A percentile compares a stretch with the other conserved stretches of the same genome.
Evolutionary conservation across 2,888 invertebrate species (phyloP).

Genomic region (Chesias legatella): DNA sequence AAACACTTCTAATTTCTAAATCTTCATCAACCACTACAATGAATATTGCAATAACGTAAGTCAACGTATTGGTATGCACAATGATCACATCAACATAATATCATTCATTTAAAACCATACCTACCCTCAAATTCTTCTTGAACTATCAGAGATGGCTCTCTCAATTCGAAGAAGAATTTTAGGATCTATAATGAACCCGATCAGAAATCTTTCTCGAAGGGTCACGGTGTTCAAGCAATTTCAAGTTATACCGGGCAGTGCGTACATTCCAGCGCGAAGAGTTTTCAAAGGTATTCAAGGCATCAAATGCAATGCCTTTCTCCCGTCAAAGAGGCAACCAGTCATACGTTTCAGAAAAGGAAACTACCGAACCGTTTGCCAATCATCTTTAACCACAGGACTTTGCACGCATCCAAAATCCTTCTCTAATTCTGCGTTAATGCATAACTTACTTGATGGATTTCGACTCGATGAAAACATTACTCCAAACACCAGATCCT

Average conservation of each 20-base stretch:
- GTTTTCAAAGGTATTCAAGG: constrained; percentile 1
- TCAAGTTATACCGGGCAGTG: too few species aligned
- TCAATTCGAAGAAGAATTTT: constrained; percentile 3
- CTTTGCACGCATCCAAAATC: background rate
- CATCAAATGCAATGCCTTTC: constrained; percentile 8
- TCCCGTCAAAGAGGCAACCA: background rate
- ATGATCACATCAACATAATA: too few species aligned
- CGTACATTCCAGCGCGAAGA: background rate
- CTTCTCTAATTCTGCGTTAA: background rate
- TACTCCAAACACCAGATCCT: constrained; percentile 1
- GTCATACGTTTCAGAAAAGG: constrained; percentile 4
- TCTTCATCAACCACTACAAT: too few species aligned
- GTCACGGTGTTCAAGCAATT: too few species aligned
- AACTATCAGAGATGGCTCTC: constrained; percentile 8
- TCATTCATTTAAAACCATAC: background rate
- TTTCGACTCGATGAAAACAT: background rate
- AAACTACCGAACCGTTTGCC: constrained; percentile 3
- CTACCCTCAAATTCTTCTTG: background rate
- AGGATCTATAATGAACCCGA: constrained; percentile 2
- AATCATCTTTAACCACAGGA: background rate
- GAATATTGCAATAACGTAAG: background rate
- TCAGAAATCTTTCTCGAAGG: background rate
- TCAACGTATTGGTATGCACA: background rate
- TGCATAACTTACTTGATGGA: background rate
- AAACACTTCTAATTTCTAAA: too few species aligned